phyloP scores from a whole-genome alignment of 1,140 invertebrate genomes.

The Saxidomus purpurata region DNA sequence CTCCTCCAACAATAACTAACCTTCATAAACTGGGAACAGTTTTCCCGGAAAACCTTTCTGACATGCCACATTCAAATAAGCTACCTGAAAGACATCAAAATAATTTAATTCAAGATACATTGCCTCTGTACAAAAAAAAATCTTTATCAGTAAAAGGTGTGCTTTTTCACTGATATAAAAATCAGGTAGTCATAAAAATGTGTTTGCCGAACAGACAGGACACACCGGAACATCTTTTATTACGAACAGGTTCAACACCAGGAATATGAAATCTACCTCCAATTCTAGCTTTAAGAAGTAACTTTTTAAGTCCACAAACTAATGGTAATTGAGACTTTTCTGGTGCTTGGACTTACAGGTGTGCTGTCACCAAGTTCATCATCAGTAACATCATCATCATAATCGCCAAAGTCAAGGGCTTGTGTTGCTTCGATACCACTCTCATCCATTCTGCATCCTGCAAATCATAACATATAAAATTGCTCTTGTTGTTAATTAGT shows the following conservation, averaged over 20 bases:
- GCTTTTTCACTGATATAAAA: too few species aligned
- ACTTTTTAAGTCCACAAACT: too few species aligned
- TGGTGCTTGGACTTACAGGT: constrained; percentile 33
- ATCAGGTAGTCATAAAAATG: too few species aligned
- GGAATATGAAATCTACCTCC: too few species aligned
- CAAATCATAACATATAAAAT: too few species aligned
- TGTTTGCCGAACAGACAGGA: too few species aligned
- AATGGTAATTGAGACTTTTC: too few species aligned
- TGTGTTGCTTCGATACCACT: constrained; percentile 65
- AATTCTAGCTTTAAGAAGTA: too few species aligned
- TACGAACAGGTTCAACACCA: too few species aligned
- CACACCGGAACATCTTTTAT: too few species aligned
- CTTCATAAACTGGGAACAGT: constrained; percentile 79
- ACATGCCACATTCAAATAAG: constrained; percentile 73
- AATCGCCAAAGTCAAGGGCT: constrained; percentile 50
- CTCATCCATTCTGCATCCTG: constrained; percentile 45
- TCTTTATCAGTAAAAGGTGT: too few species aligned
- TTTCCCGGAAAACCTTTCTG: constrained; percentile 79
- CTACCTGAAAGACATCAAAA: constrained; percentile 71
- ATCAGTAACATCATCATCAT: constrained; percentile 52
- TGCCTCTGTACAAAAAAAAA: background rate
- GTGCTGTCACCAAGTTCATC: constrained; percentile 23
- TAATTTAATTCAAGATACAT: background rate
- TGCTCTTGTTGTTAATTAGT: background rate
- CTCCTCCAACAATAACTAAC: constrained; percentile 71